Evolutionary conservation across 2,797 vertebrate species (phyloP).

Genomic region (Lepus townsendii): DNA sequence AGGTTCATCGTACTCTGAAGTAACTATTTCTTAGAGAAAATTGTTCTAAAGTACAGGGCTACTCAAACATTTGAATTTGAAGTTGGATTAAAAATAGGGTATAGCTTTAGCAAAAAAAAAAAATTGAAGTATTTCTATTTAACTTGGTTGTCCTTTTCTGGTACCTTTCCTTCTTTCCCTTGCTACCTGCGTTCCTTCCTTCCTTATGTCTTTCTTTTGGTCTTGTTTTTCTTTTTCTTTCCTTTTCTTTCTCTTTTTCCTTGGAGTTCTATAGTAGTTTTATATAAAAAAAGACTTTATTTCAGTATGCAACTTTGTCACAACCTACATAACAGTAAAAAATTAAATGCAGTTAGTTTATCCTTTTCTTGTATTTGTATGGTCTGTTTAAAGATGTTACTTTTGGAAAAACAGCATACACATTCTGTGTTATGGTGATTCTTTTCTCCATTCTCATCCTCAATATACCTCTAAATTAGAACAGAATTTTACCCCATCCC

Average conservation of each 20-base stretch:
- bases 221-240: neutral
- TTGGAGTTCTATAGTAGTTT: neutral
- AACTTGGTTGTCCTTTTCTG: neutral
- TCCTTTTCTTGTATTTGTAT: neutral
- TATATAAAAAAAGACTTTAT: neutral
- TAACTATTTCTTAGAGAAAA: neutral
- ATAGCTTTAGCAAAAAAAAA: constrained; percentile 24
- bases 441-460: neutral
- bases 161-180: neutral
- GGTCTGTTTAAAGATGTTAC: neutral
- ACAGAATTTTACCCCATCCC: neutral
- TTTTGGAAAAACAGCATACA: neutral
- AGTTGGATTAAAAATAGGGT: constrained; percentile 27
- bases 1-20: neutral
- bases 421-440: neutral
- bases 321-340: neutral
- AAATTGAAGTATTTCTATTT: constrained; percentile 15
- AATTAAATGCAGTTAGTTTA: neutral
- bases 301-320: neutral
- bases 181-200: neutral
- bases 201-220: too few relatives aligned
- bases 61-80: constrained; percentile 18
- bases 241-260: neutral
- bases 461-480: neutral
- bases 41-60: neutral